phyloP scores from a whole-genome alignment of 2,113 vertebrate species.

The Leptocoma aspasia region DNA sequence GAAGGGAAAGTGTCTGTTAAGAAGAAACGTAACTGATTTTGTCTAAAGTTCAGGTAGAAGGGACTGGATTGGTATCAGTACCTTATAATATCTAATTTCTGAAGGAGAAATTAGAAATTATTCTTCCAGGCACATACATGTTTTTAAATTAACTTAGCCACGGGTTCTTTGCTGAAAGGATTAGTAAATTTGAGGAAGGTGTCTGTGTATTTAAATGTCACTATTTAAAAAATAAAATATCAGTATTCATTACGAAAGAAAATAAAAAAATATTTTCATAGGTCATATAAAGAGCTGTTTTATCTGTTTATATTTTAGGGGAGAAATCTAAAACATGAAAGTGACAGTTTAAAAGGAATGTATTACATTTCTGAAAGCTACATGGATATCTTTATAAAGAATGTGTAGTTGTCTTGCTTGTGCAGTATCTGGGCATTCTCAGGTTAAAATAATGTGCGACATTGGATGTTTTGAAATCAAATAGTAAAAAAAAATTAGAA shows the following conservation, averaged over 20 bases:
- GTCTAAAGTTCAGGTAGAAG: background rate
- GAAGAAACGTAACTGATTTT: background rate
- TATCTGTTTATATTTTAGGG: background rate
- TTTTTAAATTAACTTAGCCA: background rate
- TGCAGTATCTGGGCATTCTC: background rate
- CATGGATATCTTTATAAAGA: background rate
- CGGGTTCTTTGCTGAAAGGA: background rate
- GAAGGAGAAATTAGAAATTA: background rate
- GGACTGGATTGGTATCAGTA: background rate
- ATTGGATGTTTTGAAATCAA: background rate
- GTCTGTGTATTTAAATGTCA: background rate
- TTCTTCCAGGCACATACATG: background rate
- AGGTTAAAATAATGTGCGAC: background rate
- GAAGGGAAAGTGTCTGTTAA: background rate
- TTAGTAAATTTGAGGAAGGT: background rate
- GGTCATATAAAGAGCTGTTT: background rate
- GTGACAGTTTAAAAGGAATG: background rate
- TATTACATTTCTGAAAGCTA: background rate
- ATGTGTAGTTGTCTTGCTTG: background rate
- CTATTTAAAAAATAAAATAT: background rate
- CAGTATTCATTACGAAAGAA: background rate
- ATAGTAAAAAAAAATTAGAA: background rate
- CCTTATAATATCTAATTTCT: background rate
- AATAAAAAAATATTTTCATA: background rate
- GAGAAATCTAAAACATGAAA: background rate